Evolutionary conservation across 2,113 vertebrate genomes (phyloP).

Genomic region (Glareola pratincola): DNA sequence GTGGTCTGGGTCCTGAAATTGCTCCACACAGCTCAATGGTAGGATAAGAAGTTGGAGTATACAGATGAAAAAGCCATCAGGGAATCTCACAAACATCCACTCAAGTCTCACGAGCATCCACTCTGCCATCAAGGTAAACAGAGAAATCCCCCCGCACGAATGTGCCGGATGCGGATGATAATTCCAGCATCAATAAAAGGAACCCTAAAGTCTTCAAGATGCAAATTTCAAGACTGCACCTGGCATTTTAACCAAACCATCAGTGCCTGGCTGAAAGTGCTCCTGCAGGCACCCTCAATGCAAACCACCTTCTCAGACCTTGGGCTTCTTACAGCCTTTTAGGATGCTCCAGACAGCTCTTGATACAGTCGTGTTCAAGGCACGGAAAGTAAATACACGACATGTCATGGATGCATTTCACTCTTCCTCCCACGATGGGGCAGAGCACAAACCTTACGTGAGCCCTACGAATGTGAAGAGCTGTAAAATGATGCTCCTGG

Average conservation of each 20-base stretch:
- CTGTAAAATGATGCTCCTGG: not conserved
- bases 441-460: not conserved
- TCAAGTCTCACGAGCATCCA: not conserved
- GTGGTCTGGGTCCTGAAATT: not conserved
- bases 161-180: not conserved
- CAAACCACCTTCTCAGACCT: not conserved
- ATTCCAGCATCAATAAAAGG: not conserved
- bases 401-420: not conserved
- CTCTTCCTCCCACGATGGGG: not conserved
- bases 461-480: not conserved
- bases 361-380: not conserved
- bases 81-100: not conserved
- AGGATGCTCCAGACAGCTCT: not conserved
- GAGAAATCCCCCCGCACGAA: not conserved
- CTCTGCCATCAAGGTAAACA: not conserved
- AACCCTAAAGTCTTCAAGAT: not conserved
- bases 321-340: rapidly evolving
- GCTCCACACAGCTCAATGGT: not conserved
- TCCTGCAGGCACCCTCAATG: not conserved
- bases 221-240: not conserved
- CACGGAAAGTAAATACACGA: not conserved
- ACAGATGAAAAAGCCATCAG: not conserved
- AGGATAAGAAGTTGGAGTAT: not conserved
- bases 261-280: not conserved
- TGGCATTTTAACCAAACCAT: not conserved